Evolutionary conservation across 2,113 vertebrate genomes (phyloP).

Genomic region (Lepus timidus): DNA sequence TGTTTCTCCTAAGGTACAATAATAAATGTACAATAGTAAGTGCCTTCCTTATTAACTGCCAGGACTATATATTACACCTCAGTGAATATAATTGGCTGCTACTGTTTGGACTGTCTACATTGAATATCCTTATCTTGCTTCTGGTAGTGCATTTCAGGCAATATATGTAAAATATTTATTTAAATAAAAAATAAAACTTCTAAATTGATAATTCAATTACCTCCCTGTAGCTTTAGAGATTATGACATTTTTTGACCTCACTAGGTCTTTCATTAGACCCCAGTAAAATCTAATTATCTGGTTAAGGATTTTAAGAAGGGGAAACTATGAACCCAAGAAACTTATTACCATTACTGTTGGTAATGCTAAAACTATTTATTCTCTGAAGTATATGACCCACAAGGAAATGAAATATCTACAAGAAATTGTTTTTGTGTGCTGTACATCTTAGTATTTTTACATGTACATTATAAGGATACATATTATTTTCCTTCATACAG

Average conservation of each 20-base stretch:
- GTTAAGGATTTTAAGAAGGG: slow-evolving; percentile 91
- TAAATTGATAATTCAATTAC: slow-evolving; percentile 66
- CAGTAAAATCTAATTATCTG: slow-evolving; percentile 91
- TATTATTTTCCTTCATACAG: too few relatives aligned
- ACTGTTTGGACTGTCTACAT: slow-evolving; percentile 95
- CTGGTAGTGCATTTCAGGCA: slow-evolving; percentile 94
- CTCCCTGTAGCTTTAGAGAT: slow-evolving; percentile 95
- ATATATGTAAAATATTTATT: slow-evolving; percentile 98
- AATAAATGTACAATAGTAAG: slow-evolving; percentile 86
- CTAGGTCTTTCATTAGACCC: slow-evolving; percentile 92
- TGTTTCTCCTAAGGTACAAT: slow-evolving; percentile 88
- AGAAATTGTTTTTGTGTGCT: slow-evolving; percentile 96
- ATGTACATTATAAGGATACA: too few relatives aligned
- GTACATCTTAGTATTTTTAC: too few relatives aligned
- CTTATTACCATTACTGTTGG: slow-evolving; percentile 89
- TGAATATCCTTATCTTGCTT: slow-evolving; percentile 91
- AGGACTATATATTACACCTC: slow-evolving; percentile 92
- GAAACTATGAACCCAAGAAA: slow-evolving; percentile 88
- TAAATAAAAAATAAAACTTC: slow-evolving; percentile 92
- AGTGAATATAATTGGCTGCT: slow-evolving; percentile 94
- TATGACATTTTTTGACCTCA: slow-evolving; percentile 93
- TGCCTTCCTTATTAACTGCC: slow-evolving; percentile 91
- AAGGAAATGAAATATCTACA: slow-evolving; percentile 94
- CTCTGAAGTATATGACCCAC: slow-evolving; percentile 92
- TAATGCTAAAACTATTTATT: slow-evolving; percentile 91